Conservation (phyloP, 2,113 vertebrate genomes). For the Leptobrachium leishanense region DNA sequence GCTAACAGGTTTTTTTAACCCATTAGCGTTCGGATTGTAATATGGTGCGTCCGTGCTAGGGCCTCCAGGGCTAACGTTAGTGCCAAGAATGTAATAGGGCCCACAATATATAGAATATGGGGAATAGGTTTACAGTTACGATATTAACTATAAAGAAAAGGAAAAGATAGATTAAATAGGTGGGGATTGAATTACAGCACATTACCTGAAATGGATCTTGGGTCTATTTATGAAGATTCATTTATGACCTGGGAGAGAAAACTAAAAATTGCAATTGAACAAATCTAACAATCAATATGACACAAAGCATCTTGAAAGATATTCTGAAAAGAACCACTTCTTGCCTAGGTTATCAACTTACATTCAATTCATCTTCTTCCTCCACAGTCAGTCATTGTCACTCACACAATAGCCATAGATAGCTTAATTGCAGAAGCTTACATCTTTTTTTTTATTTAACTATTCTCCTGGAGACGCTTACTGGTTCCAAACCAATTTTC, state of each 20-base stretch:
- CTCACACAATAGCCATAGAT: constrained; percentile 34
- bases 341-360: constrained; percentile 41
- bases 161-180: too few relatives aligned
- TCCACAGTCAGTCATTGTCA: constrained; percentile 33
- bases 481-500: constrained; percentile 44
- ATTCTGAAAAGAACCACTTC: constrained; percentile 15
- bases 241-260: not conserved
- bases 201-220: not conserved
- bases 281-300: constrained; percentile 10
- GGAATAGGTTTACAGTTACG: too few relatives aligned
- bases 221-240: not conserved
- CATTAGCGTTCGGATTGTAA: too few relatives aligned
- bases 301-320: not conserved
- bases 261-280: constrained; percentile 1
- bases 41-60: too few relatives aligned
- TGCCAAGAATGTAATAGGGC: too few relatives aligned
- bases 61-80: too few relatives aligned
- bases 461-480: constrained; percentile 40
- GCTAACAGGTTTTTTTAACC: too few relatives aligned
- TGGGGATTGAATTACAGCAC: too few relatives aligned
- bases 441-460: not conserved
- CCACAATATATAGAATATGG: too few relatives aligned
- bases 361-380: constrained; percentile 42
- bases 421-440: constrained; percentile 39
- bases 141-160: too few relatives aligned